Evolutionary conservation across 2,888 invertebrate species (phyloP).

Genomic region (Agrotis segetum): DNA sequence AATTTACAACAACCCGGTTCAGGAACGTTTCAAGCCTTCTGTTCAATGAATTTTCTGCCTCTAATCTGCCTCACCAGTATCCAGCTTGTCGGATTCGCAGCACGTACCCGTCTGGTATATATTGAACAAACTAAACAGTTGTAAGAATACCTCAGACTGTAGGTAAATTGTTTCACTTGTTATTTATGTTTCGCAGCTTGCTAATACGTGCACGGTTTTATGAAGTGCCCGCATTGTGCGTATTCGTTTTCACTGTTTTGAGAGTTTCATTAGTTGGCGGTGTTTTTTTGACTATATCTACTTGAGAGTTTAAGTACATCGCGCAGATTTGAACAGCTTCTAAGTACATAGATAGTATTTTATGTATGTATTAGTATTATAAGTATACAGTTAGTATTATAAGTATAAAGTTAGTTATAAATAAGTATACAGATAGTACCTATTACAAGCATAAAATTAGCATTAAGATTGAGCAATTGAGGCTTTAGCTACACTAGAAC

Average conservation of each 20-base stretch:
- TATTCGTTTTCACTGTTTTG: constrained; percentile 70
- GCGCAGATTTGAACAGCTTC: background rate
- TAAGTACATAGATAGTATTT: no score
- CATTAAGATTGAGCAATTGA: no score
- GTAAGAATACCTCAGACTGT: constrained; percentile 88
- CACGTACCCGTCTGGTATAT: constrained; percentile 85
- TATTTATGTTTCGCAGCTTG: constrained; percentile 89
- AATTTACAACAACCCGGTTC: no score
- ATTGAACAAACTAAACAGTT: constrained; percentile 89
- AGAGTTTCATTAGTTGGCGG: constrained; percentile 64
- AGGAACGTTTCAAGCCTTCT: no score
- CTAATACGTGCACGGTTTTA: constrained; percentile 85
- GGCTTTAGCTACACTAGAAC: no score
- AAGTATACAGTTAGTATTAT: no score
- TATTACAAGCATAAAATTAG: no score
- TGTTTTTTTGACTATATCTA: background rate
- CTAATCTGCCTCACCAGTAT: constrained; percentile 29
- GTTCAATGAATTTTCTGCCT: constrained; percentile 47
- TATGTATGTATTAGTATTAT: no score
- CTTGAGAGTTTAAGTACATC: background rate
- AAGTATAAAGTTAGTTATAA: no score
- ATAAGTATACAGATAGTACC: no score
- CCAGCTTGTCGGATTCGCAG: constrained; percentile 75
- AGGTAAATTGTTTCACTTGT: constrained; percentile 89
- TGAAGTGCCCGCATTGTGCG: constrained; percentile 70